These are phyloP conservation scores for Cataglyphis rosenhaueri DNA, from an alignment of 2,888 invertebrate species.

Conservation along the genomic window DNA sequence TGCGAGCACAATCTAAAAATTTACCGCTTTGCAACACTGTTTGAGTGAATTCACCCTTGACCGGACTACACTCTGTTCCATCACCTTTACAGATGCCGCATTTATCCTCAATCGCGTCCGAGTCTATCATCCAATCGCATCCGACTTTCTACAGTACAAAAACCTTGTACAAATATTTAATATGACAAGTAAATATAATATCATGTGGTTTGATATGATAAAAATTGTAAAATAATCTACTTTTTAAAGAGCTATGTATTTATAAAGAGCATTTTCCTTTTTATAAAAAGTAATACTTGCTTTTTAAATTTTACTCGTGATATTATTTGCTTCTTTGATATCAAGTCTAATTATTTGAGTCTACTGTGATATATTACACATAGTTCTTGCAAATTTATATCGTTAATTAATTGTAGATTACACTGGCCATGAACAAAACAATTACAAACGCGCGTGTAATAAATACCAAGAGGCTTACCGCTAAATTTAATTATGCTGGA, in stretches of 20 bases:
- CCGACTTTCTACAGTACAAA: slow-evolving; percentile 91
- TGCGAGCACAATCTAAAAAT: slow-evolving; percentile 21
- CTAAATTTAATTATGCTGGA: slow-evolving; percentile 10
- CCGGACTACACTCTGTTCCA: slow-evolving; percentile 92
- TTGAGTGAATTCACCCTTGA: slow-evolving; percentile 86
- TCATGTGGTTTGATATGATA: neutral
- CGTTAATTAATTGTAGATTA: slow-evolving; percentile 17
- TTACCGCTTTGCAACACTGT: slow-evolving; percentile 14
- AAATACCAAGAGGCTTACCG: neutral
- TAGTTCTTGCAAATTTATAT: neutral
- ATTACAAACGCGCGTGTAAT: slow-evolving; percentile 3
- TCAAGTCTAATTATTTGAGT: neutral
- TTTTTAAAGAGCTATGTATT: neutral
- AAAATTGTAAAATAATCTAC: neutral
- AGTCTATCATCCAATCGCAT: slow-evolving; percentile 96
- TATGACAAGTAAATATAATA: neutral
- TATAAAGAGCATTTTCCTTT: neutral
- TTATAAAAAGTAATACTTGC: neutral
- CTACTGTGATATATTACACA: neutral
- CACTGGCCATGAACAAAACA: slow-evolving; percentile 7
- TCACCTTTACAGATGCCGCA: slow-evolving; percentile 95
- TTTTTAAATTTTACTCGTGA: neutral
- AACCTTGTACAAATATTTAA: neutral
- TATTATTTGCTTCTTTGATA: neutral
- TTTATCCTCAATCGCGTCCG: slow-evolving; percentile 92